Conservation (phyloP, 2,797 vertebrate species). For the Enoplosus armatus region DNA sequence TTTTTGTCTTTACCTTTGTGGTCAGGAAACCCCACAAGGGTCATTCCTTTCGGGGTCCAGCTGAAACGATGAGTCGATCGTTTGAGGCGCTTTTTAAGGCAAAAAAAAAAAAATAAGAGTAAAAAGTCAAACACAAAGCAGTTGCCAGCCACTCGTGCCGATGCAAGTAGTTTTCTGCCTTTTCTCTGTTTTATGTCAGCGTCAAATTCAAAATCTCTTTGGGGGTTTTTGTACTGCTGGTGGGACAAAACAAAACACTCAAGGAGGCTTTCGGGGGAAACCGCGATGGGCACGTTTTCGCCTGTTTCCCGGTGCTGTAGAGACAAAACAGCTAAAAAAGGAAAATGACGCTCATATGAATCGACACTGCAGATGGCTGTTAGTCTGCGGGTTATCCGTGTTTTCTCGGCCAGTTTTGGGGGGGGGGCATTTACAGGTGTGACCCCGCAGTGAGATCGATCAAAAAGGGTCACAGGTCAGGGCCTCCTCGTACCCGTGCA, state of each 20-base stretch:
- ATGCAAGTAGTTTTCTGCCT: not conserved
- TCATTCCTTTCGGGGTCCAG: not conserved
- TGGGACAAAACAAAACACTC: not conserved
- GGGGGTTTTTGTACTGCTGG: not conserved
- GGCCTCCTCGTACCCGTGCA: not conserved
- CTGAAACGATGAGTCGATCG: not conserved
- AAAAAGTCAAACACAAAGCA: not conserved
- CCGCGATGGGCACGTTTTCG: not conserved
- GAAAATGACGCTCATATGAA: fast-evolving
- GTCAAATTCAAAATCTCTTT: not conserved
- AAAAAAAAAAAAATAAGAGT: too few relatives aligned
- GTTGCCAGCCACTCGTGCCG: not conserved
- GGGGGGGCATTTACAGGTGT: too few relatives aligned
- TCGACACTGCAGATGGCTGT: not conserved
- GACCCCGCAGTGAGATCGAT: not conserved
- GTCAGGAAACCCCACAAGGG: not conserved
- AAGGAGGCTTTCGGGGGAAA: not conserved
- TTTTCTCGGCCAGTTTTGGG: too few relatives aligned
- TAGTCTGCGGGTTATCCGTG: not conserved
- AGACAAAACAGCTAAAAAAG: not conserved
- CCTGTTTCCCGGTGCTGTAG: too few relatives aligned
- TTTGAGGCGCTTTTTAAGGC: slow-evolving; percentile 12
- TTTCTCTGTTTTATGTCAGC: not conserved
- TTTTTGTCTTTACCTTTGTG: too few relatives aligned
- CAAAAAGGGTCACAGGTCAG: slow-evolving; percentile 66